Conservation (phyloP, 2,113 vertebrate genomes). For the Aegypius monachus region DNA sequence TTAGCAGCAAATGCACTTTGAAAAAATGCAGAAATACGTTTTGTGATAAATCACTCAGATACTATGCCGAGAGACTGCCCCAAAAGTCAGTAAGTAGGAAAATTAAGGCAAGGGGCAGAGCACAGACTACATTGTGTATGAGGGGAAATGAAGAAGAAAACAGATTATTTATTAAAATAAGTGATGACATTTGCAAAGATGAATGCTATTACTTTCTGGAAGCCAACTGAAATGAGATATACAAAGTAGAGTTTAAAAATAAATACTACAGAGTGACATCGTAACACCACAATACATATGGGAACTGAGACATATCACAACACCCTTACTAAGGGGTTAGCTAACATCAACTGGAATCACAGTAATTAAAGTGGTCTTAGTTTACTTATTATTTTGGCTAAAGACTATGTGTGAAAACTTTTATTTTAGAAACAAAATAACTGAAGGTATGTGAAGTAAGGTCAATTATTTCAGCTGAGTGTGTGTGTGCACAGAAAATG, state of each 20-base stretch:
- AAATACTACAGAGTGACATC: background rate
- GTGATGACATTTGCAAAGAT: background rate
- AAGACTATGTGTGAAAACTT: background rate
- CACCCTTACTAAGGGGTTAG: background rate
- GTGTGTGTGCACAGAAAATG: background rate
- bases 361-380: background rate
- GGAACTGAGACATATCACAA: background rate
- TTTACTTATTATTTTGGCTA: background rate
- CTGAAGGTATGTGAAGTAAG: background rate
- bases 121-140: background rate
- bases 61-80: background rate
- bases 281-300: conserved; percentile 13
- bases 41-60: background rate
- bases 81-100: background rate
- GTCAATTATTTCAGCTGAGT: background rate
- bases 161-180: conserved; percentile 27
- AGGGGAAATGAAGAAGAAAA: background rate
- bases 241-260: conserved; percentile 10
- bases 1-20: background rate
- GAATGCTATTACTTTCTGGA: conserved; percentile 20
- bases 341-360: background rate
- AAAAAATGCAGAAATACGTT: background rate
- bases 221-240: background rate
- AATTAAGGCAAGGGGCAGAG: background rate
- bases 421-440: background rate